Evolutionary conservation across 2,113 vertebrate species (phyloP).

Genomic region (Oreochromis tanganicae): DNA sequence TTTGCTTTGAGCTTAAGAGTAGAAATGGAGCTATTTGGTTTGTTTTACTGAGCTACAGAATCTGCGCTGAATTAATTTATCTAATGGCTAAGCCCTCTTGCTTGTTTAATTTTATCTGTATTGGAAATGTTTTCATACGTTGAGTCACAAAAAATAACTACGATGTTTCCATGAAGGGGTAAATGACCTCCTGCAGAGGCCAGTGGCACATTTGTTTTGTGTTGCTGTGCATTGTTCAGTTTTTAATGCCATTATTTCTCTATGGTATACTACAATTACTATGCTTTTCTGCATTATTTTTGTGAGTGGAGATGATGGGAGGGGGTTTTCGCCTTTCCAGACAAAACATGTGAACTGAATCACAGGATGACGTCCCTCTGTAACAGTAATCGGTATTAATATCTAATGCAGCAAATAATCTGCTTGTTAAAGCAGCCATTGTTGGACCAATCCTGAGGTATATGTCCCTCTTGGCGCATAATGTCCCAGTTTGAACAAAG

Average conservation of each 20-base stretch:
- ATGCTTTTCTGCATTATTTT: background rate
- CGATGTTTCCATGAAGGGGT: background rate
- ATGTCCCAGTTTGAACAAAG: constrained; percentile 64
- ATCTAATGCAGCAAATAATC: constrained; percentile 41
- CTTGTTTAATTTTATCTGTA: background rate
- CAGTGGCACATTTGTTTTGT: background rate
- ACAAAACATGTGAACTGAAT: constrained; percentile 36
- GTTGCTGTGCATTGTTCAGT: background rate
- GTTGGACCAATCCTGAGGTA: constrained; percentile 5
- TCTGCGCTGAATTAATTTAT: constrained; percentile 21
- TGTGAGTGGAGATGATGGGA: constrained; percentile 15
- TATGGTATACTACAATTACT: background rate
- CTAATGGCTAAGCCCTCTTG: background rate
- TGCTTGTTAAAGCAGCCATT: constrained; percentile 46
- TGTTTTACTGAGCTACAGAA: constrained; percentile 29
- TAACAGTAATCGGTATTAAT: constrained; percentile 37
- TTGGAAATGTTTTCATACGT: background rate
- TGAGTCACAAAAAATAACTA: background rate
- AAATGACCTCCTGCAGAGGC: background rate
- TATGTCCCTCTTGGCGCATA: constrained; percentile 34
- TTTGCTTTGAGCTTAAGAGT: constrained; percentile 49
- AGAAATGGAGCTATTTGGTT: constrained; percentile 35
- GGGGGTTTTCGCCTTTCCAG: background rate
- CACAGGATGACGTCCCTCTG: constrained; percentile 29
- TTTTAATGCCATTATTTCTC: background rate